Evolutionary conservation across 53 echinoderm and acorn worm species (phyloP), one percentile per base, ranked within the genome.

Genomic region (Crossaster papposus): DNA sequence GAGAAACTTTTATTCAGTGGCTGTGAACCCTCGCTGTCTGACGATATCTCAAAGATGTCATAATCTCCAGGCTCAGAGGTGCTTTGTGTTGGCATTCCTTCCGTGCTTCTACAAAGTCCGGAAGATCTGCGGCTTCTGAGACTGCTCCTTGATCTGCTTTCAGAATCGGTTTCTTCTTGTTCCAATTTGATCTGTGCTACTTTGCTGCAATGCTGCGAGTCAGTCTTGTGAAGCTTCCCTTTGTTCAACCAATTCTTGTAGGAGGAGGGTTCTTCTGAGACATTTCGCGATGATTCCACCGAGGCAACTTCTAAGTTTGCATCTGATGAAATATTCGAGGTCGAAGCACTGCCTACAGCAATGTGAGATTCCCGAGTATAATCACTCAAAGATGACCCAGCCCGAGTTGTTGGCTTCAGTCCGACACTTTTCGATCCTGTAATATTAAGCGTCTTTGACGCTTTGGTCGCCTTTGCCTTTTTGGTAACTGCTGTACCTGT

Each of bases 21-120:
- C 1, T 28, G 33, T 26, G 70, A 83, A 83, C 10, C 33, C 4
- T 83, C 83, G 29, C 68, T 83, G 70, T 83, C 83, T 65, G 83
- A 83, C 14, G 83, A 83, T 26, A 83, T 65, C 29, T 83, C 83
- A 29, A 29, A 83, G 9, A 83, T 70, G 23, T 29, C 68, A 23
- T 20, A 68, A 18, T 23, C n/a, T 4, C n/a, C 68, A 26, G n/a
- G 68, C 68, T 58, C 22, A 2, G 68, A 7, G 22, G 24, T 26
- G 68, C 68, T 68, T 68, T 68, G 24, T 68, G 68, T 68, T 23
- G 26, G 15, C 22, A 20, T 17, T 58, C 58, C 22, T 58, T 18
- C 15, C 2, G 12, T 11, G 58, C 7, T 20, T 58, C 9, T 44
- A 44, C 44, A 44, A 44, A 44, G 44, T 44, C 44, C 44, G 9